Base-by-base conservation (phyloP, 1,140 invertebrate species). In the Scaptomyza pallida region DNA sequence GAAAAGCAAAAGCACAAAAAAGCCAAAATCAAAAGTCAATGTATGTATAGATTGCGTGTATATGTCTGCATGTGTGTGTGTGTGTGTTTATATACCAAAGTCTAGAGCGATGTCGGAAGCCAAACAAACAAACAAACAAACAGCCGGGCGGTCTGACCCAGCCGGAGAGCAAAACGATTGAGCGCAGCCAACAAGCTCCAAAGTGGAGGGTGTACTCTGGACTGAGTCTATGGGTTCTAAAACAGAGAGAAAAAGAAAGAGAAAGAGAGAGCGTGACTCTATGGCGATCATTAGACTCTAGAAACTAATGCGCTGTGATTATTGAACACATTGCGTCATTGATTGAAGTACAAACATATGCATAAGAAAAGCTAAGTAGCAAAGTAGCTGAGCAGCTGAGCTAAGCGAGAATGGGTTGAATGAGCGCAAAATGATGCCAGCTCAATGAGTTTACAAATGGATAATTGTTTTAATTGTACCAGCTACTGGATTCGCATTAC, bases 111-210 rank as follows among this genome's bases (percentile, higher is more conserved):
- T 76, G 73, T 70, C 78, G 65, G 78, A 85, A 79, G 80, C 68
- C 80, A 85, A 83, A 72, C 72, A 78, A 82, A 78, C 72, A 72
- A 55, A 75, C 33, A 70, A 64, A 63, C 51, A 63, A 44, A 64
- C 40, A 51, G 54, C 61, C 61, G 68, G 61, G 60, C 59, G 51
- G 60, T 71, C 67, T 70, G 44, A 35, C 43, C 51, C 48, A 60
- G 64, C 56, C 60, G 60, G 21, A 65, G 63, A 65, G 52, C 26
- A 9, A 19, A 60, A 15, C 13, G 17, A 45, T 21, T 45, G 43
- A 45, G 43, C 43, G 43, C n/a, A n/a, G 16, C 26, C 40, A 16
- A 15, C 56, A 26, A 48, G 41, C 59, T 60, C 35, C 35, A 35
- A 61, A 68, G 64, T 68, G 52, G 30, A 19, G 43, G 52, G 30